Percentiles rank a stretch among this genome's conserved stretches.
Conservation (phyloP, 2,797 vertebrate genomes). For the Rhinichthys osculus region DNA sequence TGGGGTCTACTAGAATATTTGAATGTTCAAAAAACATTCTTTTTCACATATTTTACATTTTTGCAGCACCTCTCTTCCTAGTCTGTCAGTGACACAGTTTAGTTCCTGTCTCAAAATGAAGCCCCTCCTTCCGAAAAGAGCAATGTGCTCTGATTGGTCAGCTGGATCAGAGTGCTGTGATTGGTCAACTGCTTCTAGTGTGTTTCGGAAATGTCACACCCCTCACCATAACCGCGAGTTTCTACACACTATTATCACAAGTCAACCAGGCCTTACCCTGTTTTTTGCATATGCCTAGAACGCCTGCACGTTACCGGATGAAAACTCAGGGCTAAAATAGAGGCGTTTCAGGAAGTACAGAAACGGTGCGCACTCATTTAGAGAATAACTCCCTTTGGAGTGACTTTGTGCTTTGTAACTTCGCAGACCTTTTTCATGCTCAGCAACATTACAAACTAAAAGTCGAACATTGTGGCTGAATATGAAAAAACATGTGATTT, state of each 20-base stretch:
- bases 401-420: no score
- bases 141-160: not conserved
- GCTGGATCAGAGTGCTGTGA: no score
- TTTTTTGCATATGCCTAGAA: not conserved
- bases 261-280: not conserved
- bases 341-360: not conserved
- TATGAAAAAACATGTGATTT: no score
- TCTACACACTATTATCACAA: not conserved
- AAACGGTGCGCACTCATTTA: no score
- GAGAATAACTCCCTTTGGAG: no score
- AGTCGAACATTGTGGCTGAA: not conserved
- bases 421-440: not conserved
- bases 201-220: no score
- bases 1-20: not conserved
- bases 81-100: not conserved
- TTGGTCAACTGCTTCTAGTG: no score
- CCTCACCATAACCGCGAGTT: no score
- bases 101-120: not conserved
- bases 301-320: not conserved
- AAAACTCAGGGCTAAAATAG: not conserved
- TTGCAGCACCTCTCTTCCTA: not conserved
- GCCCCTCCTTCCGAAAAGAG: not conserved
- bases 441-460: not conserved
- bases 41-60: not conserved
- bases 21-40: not conserved